These are phyloP conservation scores for Petaurus breviceps DNA, from an alignment of 2,113 vertebrate species.

Conservation along the genomic window DNA sequence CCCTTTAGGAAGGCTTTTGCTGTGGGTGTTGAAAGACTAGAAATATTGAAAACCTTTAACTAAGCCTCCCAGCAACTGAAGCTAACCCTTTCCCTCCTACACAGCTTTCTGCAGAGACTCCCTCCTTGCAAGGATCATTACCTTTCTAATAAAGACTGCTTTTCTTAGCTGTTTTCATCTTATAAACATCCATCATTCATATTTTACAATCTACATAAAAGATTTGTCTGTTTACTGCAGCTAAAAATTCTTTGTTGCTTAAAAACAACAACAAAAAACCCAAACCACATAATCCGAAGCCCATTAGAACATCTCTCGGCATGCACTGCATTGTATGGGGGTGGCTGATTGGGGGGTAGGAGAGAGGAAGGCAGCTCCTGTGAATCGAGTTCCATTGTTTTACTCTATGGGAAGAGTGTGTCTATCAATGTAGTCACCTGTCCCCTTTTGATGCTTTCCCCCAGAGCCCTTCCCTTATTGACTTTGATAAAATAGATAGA, in stretches of 20 bases:
- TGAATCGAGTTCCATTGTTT: background rate
- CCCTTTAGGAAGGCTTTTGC: background rate
- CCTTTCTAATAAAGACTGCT: background rate
- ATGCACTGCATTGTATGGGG: background rate
- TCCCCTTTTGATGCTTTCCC: background rate
- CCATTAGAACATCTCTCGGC: background rate
- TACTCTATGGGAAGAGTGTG: rapidly evolving
- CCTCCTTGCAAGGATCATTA: background rate
- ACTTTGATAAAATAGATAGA: background rate
- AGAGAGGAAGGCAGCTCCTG: background rate
- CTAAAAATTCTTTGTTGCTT: background rate
- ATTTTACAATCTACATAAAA: background rate
- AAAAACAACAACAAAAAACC: background rate
- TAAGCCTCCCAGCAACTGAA: constrained; percentile 21
- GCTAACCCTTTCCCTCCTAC: background rate
- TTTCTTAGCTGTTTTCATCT: background rate
- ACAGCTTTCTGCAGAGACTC: background rate
- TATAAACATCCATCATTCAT: background rate
- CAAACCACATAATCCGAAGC: background rate
- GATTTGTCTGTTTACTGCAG: background rate
- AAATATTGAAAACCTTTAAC: background rate
- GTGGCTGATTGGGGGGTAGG: background rate
- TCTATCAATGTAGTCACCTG: rapidly evolving
- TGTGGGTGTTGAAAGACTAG: no score
- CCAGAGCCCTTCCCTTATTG: no score